Evolutionary conservation across 2,797 vertebrate species (phyloP).

Genomic region (Cheracebus regulus): DNA sequence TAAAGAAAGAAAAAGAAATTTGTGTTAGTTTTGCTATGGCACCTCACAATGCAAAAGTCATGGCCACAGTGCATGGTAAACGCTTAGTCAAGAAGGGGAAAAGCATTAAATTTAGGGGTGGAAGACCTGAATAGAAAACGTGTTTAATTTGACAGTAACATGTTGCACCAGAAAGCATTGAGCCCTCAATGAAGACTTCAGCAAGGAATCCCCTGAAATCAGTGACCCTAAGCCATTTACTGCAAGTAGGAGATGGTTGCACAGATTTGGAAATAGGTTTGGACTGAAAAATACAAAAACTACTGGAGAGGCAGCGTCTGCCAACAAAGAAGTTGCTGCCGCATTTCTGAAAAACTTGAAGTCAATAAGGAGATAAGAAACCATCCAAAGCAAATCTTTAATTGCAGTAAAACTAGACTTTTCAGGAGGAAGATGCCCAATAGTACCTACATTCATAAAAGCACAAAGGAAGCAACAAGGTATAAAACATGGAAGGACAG

Average conservation of each 20-base stretch:
- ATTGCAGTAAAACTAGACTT: neutral
- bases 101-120: neutral
- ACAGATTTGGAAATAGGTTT: neutral
- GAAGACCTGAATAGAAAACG: neutral
- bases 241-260: neutral
- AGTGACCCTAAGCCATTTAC: neutral
- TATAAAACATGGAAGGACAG: neutral
- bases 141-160: neutral
- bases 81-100: neutral
- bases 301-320: neutral
- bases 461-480: neutral
- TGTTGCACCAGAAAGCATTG: neutral
- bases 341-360: neutral
- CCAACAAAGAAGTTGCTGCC: no score
- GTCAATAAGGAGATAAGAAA: neutral
- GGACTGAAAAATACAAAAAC: neutral
- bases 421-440: neutral
- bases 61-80: neutral
- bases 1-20: neutral
- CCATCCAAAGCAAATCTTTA: neutral
- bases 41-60: neutral
- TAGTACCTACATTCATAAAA: neutral
- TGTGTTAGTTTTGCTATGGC: neutral
- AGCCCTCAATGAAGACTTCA: neutral
- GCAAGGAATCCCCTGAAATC: neutral